A percentile compares a stretch with the other conserved stretches of the same genome.
Evolutionary conservation across 2,113 vertebrate species (phyloP).

Genomic region (Chinchilla lanigera): DNA sequence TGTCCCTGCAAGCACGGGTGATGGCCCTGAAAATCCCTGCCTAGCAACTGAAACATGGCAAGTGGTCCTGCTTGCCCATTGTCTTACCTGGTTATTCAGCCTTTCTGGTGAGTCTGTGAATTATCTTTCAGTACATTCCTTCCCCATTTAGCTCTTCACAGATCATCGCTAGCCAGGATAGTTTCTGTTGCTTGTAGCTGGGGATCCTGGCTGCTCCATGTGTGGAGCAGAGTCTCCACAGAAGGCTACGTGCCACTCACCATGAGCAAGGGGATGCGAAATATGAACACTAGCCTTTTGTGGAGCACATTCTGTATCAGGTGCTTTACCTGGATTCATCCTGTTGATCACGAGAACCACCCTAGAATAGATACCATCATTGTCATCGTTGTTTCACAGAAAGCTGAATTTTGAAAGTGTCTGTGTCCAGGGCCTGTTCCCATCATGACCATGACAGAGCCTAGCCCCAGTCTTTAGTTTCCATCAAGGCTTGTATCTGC

Average conservation of each 20-base stretch:
- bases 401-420: not conserved
- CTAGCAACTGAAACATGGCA: not conserved
- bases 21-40: not conserved
- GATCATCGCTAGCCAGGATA: not conserved
- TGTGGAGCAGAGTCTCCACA: not conserved
- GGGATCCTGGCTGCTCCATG: fast-evolving
- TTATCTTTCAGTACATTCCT: not conserved
- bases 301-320: not conserved
- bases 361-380: no score
- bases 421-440: not conserved
- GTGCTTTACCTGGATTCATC: not conserved
- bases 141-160: not conserved
- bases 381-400: not conserved
- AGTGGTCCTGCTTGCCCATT: not conserved
- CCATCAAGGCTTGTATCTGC: not conserved
- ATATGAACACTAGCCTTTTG: not conserved
- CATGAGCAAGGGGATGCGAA: not conserved
- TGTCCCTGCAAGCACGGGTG: not conserved
- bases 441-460: not conserved
- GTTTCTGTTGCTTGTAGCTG: not conserved
- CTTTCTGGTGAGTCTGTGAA: not conserved
- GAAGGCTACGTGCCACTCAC: not conserved
- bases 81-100: not conserved
- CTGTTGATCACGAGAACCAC: not conserved
- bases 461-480: not conserved